Evolutionary conservation across 2,888 invertebrate species (phyloP).

Genomic region (Lithophane semibrunnea): DNA sequence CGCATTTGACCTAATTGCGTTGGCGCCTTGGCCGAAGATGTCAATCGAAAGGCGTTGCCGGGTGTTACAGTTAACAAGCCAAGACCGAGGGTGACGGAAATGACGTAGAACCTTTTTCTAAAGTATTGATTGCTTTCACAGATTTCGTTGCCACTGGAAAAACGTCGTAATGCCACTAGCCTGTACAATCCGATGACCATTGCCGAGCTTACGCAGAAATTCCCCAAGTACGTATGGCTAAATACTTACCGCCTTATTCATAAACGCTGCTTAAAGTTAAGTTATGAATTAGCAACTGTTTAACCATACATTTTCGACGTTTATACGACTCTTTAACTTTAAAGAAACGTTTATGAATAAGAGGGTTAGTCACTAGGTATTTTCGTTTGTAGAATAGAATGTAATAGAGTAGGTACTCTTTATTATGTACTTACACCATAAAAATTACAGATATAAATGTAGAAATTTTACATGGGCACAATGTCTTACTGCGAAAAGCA

Average conservation of each 20-base stretch:
- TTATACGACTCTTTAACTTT: too few relatives aligned
- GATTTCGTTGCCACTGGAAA: slow-evolving; percentile 96
- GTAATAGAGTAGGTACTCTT: not conserved
- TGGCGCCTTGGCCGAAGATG: slow-evolving; percentile 58
- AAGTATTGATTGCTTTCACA: slow-evolving; percentile 76
- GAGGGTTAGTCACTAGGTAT: too few relatives aligned
- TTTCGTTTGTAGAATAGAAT: not conserved
- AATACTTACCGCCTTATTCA: too few relatives aligned
- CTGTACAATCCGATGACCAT: slow-evolving; percentile 98
- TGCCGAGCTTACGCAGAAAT: slow-evolving; percentile 93
- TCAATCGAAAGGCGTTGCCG: slow-evolving; percentile 68
- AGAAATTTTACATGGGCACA: not conserved
- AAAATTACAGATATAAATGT: not conserved
- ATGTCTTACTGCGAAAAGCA: not conserved
- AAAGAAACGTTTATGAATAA: too few relatives aligned
- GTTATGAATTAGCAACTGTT: too few relatives aligned
- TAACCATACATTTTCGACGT: too few relatives aligned
- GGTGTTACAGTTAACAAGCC: not conserved
- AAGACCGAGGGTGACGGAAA: not conserved
- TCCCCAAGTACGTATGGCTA: slow-evolving; percentile 88
- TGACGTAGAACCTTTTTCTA: not conserved
- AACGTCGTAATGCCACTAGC: slow-evolving; percentile 96
- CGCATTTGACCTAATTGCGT: slow-evolving; percentile 71
- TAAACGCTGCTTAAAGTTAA: too few relatives aligned
- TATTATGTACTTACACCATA: too few relatives aligned